These are phyloP conservation scores for Anableps anableps DNA, from an alignment of 2,797 vertebrate species.

Conservation along the genomic window DNA sequence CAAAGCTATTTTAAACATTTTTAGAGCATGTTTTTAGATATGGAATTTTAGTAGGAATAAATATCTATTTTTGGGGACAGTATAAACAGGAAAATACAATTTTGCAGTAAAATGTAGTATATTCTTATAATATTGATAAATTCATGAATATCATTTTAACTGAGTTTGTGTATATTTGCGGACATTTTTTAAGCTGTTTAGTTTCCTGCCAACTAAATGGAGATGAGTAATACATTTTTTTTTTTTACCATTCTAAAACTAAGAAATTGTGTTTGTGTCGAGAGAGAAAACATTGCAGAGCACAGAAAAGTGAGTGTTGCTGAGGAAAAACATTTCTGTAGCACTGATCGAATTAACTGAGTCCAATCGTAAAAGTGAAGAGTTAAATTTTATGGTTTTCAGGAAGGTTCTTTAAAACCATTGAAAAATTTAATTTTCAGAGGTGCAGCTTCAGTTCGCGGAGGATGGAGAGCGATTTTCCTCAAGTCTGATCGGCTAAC, in stretches of 20 bases:
- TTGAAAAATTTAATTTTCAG: conserved; percentile 30
- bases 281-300: neutral
- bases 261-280: neutral
- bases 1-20: no score
- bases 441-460: neutral
- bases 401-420: conserved; percentile 37
- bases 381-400: conserved; percentile 49
- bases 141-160: neutral
- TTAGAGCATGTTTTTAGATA: neutral
- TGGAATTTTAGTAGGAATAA: neutral
- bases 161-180: neutral
- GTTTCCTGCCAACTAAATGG: neutral
- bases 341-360: conserved; percentile 55
- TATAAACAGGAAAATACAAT: neutral
- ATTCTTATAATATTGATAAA: neutral
- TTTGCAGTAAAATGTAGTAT: neutral
- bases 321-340: conserved; percentile 31
- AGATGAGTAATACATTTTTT: neutral
- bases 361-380: conserved; percentile 32
- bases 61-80: neutral
- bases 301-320: conserved; percentile 5
- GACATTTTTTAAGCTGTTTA: neutral
- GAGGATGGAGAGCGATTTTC: neutral
- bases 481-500: conserved; percentile 22
- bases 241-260: neutral